A percentile compares a stretch with the other conserved stretches of the same genome.
Conservation (phyloP, 2,113 vertebrate genomes). For the Pitta sordida region DNA sequence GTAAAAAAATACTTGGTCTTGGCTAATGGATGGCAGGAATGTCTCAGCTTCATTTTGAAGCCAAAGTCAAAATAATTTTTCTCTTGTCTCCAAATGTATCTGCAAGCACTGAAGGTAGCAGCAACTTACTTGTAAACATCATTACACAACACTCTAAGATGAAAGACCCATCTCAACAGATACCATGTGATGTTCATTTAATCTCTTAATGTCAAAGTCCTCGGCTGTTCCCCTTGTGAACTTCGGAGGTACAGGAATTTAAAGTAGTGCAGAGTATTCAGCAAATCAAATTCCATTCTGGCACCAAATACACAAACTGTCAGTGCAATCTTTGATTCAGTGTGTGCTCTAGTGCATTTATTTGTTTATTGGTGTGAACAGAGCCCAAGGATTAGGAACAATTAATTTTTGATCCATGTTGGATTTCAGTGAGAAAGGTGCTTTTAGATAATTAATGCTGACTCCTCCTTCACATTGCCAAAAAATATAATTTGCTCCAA, state of each 20-base stretch:
- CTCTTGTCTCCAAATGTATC: background rate
- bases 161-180: background rate
- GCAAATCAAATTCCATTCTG: background rate
- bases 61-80: background rate
- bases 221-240: background rate
- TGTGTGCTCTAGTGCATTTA: background rate
- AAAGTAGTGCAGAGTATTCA: background rate
- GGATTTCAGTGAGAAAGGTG: background rate
- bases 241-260: background rate
- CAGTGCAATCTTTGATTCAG: background rate
- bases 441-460: background rate
- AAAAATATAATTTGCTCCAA: background rate
- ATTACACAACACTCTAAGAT: background rate
- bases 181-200: background rate
- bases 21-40: background rate
- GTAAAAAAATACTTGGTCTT: background rate
- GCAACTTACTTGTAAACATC: background rate
- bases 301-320: background rate
- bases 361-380: background rate
- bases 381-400: background rate
- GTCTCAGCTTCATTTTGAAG: background rate
- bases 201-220: background rate
- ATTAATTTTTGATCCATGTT: background rate
- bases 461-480: background rate
- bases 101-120: background rate